Evolutionary conservation across 2,113 vertebrate species (phyloP).

Genomic region (Festucalex cinctus): DNA sequence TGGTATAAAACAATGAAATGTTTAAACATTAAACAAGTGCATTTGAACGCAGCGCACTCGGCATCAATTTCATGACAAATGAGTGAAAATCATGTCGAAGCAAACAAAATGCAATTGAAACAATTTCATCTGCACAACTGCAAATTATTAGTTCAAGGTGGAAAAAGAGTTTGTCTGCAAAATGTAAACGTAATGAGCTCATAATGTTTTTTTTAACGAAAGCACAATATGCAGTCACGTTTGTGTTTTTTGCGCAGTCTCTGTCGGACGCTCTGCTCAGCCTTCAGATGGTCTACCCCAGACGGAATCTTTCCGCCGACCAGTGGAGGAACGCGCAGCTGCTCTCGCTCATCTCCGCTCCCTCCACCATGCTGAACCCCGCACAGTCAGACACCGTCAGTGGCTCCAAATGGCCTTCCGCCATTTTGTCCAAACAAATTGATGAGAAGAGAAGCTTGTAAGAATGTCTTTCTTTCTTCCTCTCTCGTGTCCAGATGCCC

Average conservation of each 20-base stretch:
- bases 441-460: neutral
- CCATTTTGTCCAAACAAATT: neutral
- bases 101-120: no score
- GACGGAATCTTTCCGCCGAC: constrained; percentile 95
- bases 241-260: constrained; percentile 69
- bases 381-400: constrained; percentile 92
- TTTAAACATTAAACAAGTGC: no score
- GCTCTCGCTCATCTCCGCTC: constrained; percentile 94
- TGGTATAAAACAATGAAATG: no score
- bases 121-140: no score
- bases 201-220: no score
- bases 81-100: no score
- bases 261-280: constrained; percentile 94
- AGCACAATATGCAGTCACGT: no score
- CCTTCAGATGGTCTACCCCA: constrained; percentile 96
- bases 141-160: no score
- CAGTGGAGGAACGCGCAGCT: constrained; percentile 99
- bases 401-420: neutral
- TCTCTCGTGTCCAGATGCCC: constrained; percentile 78
- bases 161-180: no score
- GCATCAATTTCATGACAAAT: no score
- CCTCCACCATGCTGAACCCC: constrained; percentile 97
- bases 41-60: no score
- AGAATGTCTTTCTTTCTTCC: neutral
- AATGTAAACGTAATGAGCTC: no score